Evolutionary conservation across 1,140 invertebrate species (phyloP), one percentile per base, ranked within the genome.

Genomic region (Procambarus clarkii): DNA sequence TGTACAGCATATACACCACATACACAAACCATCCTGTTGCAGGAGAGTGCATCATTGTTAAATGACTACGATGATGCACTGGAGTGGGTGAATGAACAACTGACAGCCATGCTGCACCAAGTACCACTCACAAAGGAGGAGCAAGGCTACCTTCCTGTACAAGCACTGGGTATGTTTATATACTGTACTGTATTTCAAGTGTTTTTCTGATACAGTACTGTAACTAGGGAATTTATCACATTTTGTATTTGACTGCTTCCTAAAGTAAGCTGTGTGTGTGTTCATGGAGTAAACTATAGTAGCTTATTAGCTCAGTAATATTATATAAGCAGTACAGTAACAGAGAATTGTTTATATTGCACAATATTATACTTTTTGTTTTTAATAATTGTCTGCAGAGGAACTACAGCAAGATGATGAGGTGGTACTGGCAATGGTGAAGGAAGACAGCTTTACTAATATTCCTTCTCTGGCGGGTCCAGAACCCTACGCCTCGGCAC

Each of bases 341-440:
- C 34, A 34, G 34, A 34, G 34, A 34, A 34, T 34, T 34, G 34
- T 34, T 34, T 1, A 11, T 76, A 5, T 18, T 76, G 74, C 24
- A 76, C 11, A 11, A 76, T 78, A 3, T 2, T n/a, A 78, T 15
- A n/a, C 11, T 45, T 13, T 24, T 78, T 48, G 15, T 18, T 44
- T 45, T 46, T 34, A 4, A 34, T 34, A 34, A 34, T 9, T 79
- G 0, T 50, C 50, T n/a, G n/a, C 84, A 86, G 84, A 86, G 69
- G 84, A 86, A 46, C 18, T 86, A 76, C 84, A 76, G 69, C 84
- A 86, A 44, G 84, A 86, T 86, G 84, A 86, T 77, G 84, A 86
- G 69, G 69, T 86, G 69, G 84, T 86, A 46, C 21, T 86, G 46
- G 71, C 34, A 48, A 77, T 86, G 69, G 21, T 76, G 69, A 50